Conservation (phyloP, 2,888 invertebrate species). For the Nematopogon swammerdamellus region DNA sequence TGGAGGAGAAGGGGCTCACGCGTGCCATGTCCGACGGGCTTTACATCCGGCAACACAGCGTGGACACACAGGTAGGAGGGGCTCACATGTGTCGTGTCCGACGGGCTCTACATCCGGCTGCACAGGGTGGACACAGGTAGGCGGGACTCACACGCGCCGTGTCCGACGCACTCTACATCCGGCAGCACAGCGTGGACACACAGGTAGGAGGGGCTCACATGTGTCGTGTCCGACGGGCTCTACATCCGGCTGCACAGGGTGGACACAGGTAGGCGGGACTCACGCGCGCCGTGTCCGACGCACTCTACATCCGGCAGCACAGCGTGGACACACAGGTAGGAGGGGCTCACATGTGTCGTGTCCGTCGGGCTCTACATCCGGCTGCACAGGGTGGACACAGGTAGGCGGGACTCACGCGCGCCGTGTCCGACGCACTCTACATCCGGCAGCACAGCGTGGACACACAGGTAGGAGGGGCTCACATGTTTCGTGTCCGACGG, state of each 20-base stretch:
- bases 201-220: too few species aligned
- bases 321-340: constrained; percentile 84
- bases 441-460: constrained; percentile 82
- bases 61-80: constrained; percentile 84
- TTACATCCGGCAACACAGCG: constrained; percentile 81
- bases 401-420: constrained; percentile 79
- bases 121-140: too few species aligned
- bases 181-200: constrained; percentile 82
- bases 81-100: too few species aligned
- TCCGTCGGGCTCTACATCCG: too few species aligned
- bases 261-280: constrained; percentile 79
- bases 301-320: constrained; percentile 74
- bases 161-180: constrained; percentile 65
- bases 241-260: too few species aligned
- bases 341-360: too few species aligned
- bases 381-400: too few species aligned
- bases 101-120: too few species aligned
- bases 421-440: constrained; percentile 69
- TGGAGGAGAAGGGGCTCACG: constrained; percentile 80
- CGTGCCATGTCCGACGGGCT: constrained; percentile 81
- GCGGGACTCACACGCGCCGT: constrained; percentile 82
- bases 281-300: constrained; percentile 72
- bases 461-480: too few species aligned
- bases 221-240: too few species aligned
- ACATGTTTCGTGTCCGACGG: too few species aligned